Evolutionary conservation across 2,113 vertebrate species (phyloP), one percentile per base, ranked within the genome.

Genomic region (Saimiri boliviensis): DNA sequence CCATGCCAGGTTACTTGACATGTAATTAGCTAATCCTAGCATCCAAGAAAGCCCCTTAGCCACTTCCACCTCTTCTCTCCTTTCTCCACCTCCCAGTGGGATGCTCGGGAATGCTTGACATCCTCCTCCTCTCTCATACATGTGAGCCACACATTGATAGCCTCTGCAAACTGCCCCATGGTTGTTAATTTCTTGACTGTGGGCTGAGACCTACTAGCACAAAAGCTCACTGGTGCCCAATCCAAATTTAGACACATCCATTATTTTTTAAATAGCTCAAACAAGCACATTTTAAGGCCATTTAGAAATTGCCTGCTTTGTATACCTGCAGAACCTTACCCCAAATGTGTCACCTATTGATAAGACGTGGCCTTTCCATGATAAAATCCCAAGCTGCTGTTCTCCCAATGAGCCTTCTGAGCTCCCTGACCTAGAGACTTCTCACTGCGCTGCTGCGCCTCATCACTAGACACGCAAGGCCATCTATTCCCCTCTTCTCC

Each of bases 381-480:
- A n/a, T 5, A 2, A 32, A 32, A 21, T 74, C 49, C n/a, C n/a
- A 73, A 63, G 63, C 35, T 11, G 30, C 49, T 8, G 1, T 30
- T 60, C 7, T 60, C 10, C 30, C 25, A 42, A 37, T 27, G 27
- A 19, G 17, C 71, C 35, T n/a, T 71, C 49, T 37, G 47, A 94
- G 85, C 40, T 8, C 21, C 81, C 35, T 7, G 40, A 40, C 14
- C 16, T 8, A 40, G 32, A 66, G 40, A 8, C 27, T 10, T 16
- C 79, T 40, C 37, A 14, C 3, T 16, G 20, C 7, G 30, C 49
- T 85, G 19, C 56, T 5, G 30, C 17, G 63, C 0, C 3, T 3
- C 19, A 12, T 40, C 40, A 73, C 25, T 5, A 13, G 47, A 49
- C 32, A 0, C 0, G 0, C 0, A 10, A 49, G 14, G 21, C 4